Base-by-base conservation (phyloP, 2,113 vertebrate genomes). In the Callospermophilus lateralis region DNA sequence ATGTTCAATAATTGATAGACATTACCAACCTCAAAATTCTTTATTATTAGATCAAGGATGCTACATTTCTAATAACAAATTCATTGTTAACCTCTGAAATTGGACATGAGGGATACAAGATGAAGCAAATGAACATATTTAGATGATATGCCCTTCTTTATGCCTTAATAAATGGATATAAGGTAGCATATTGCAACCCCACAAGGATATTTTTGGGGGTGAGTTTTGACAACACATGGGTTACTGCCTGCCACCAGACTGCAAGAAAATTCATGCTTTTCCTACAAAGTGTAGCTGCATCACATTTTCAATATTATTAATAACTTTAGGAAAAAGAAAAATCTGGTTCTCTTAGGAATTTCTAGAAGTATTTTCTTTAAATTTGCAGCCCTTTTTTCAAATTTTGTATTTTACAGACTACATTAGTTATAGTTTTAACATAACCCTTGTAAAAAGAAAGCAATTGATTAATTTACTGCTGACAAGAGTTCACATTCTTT, bases 401-500 rank as follows among this genome's bases (percentile, higher is more conserved):
- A 80, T 97, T 92, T 68, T 85, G 28, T 63, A 42, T 84, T 96
- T 86, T 87, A 8, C 28, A 86, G 88, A 93, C 68, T 92, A 73
- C 26, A 16, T 39, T 92, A 72, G 86, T 67, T 79, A 95, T 4
- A 73, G 12, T 91, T 92, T 96, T 89, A 94, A 87, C 83, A 78
- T 55, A 89, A 87, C 51, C 42, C 72, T 51, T 87, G 28, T 17
- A 89, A 48, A 58, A 95, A 94, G 65, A 92, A 84, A 90, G 51
- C 87, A 65, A 95, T 94, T 97, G 97, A 97, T 97, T 97, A 97
- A 98, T 97, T 96, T 97, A 70, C 70, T 95, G 95, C 79, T 97
- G 93, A 97, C 87, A 93, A 84, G 95, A 93, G 80, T 92, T 86
- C 95, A 96, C 96, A 93, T 97, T 96, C 65, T 94, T 97, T 96